Percentiles rank a stretch among this genome's conserved stretches.
phyloP scores from a whole-genome alignment of 2,888 invertebrate species.

The Margaritifera margaritifera region DNA sequence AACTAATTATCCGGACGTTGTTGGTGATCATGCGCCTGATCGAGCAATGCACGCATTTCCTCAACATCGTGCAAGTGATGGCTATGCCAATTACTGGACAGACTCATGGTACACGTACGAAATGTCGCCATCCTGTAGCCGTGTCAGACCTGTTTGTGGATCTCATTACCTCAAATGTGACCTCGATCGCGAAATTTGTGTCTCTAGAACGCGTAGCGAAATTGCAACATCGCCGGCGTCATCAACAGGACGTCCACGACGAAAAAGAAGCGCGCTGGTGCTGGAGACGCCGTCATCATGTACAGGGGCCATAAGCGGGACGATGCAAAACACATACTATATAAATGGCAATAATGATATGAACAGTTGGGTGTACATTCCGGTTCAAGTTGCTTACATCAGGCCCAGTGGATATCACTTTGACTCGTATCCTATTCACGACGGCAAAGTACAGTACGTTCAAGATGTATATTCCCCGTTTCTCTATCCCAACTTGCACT shows the following conservation, averaged over 20 bases:
- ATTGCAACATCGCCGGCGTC: no score
- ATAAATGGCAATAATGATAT: constrained; percentile 45
- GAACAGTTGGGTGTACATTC: constrained; percentile 51
- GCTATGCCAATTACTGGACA: constrained; percentile 31
- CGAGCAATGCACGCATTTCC: constrained; percentile 34
- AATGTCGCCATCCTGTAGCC: constrained; percentile 32
- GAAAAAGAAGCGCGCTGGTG: no score
- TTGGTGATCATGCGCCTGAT: constrained; percentile 24
- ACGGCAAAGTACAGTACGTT: constrained; percentile 39
- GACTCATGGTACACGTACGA: constrained; percentile 33
- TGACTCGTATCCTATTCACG: constrained; percentile 12
- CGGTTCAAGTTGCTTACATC: constrained; percentile 46
- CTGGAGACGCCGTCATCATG: no score
- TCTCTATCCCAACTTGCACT: constrained; percentile 35
- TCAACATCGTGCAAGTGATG: constrained; percentile 31
- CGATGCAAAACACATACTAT: constrained; percentile 47
- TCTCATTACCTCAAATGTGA: constrained; percentile 37
- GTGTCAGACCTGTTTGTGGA: constrained; percentile 29
- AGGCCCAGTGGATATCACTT: constrained; percentile 3
- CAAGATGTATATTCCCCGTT: constrained; percentile 56
- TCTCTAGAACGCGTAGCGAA: constrained; percentile 14
- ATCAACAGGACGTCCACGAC: no score
- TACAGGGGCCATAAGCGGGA: neutral
- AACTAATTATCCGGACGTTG: constrained; percentile 36
- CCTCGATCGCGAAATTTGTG: constrained; percentile 11